phyloP scores from a whole-genome alignment of 2,797 vertebrate genomes.

The Simalia tracyae region DNA sequence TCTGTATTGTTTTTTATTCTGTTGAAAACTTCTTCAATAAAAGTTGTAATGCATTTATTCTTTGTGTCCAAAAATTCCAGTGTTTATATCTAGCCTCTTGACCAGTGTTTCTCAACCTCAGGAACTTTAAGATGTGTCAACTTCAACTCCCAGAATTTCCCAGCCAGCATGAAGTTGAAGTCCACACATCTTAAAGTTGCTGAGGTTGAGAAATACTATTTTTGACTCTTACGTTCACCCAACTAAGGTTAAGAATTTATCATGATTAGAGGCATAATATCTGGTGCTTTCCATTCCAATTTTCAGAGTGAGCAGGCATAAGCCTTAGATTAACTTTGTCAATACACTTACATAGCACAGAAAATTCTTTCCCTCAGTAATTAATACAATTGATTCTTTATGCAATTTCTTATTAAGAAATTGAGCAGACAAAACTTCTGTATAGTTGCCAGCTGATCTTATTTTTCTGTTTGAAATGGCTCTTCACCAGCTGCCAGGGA shows the following conservation, averaged over 20 bases:
- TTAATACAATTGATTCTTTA: not conserved
- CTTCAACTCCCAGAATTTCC: too few relatives aligned
- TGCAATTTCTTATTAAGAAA: not conserved
- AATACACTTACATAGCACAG: not conserved
- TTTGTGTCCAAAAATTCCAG: not conserved
- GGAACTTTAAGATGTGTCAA: too few relatives aligned
- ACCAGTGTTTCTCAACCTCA: not conserved
- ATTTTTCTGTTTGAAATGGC: not conserved
- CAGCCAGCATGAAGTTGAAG: too few relatives aligned
- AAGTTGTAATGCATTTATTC: not conserved
- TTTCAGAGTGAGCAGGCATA: not conserved
- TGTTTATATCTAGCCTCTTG: not conserved
- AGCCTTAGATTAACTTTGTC: not conserved
- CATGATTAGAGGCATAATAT: not conserved
- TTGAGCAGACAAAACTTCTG: not conserved
- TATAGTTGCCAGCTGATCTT: not conserved
- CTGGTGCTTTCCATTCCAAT: not conserved
- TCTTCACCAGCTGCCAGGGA: not conserved
- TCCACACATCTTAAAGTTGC: too few relatives aligned
- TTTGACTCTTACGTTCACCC: not conserved
- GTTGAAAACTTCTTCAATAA: too few relatives aligned
- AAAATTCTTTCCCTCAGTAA: not conserved
- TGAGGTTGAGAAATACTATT: too few relatives aligned
- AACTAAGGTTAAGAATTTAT: not conserved
- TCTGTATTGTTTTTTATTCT: too few relatives aligned